Conservation (phyloP, 1,140 invertebrate genomes). For the Drosophila pseudoananassae region DNA sequence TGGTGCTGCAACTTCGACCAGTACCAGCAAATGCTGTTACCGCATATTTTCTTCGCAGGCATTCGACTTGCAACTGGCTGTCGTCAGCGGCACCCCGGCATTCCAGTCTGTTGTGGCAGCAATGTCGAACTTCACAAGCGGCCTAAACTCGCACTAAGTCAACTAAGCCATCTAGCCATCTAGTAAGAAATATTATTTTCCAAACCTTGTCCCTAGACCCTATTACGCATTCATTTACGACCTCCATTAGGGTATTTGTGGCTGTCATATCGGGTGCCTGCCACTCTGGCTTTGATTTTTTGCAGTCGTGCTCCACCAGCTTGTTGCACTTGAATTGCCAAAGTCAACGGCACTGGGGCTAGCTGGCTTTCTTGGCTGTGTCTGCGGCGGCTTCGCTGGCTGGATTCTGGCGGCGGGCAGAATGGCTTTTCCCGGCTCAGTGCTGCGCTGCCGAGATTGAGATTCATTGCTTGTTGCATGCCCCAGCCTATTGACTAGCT, state of each 20-base stretch:
- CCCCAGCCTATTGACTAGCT: constrained; percentile 71
- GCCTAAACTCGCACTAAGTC: too few relatives aligned
- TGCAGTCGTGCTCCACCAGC: constrained; percentile 33
- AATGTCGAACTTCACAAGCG: neutral
- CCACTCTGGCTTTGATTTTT: neutral
- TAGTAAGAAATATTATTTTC: too few relatives aligned
- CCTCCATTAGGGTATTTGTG: constrained; percentile 2
- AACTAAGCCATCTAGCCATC: too few relatives aligned
- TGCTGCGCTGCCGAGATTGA: constrained; percentile 63
- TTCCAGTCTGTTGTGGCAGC: constrained; percentile 15
- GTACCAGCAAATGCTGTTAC: constrained; percentile 68
- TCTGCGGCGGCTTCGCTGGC: constrained; percentile 7
- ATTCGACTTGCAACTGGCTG: constrained; percentile 67
- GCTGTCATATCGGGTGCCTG: neutral
- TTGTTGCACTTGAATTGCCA: constrained; percentile 78
- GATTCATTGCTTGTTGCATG: constrained; percentile 82
- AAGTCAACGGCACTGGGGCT: constrained; percentile 66
- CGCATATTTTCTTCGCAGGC: constrained; percentile 70
- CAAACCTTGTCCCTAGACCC: too few relatives aligned
- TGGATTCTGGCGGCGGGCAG: constrained; percentile 22
- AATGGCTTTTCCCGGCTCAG: constrained; percentile 16
- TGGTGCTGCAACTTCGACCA: constrained; percentile 8
- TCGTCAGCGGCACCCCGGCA: constrained; percentile 44
- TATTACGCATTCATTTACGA: too few relatives aligned
- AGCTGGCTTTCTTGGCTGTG: constrained; percentile 1